These are phyloP conservation scores for Empis livida DNA, from an alignment of 2,888 invertebrate species.

Conservation along the genomic window DNA sequence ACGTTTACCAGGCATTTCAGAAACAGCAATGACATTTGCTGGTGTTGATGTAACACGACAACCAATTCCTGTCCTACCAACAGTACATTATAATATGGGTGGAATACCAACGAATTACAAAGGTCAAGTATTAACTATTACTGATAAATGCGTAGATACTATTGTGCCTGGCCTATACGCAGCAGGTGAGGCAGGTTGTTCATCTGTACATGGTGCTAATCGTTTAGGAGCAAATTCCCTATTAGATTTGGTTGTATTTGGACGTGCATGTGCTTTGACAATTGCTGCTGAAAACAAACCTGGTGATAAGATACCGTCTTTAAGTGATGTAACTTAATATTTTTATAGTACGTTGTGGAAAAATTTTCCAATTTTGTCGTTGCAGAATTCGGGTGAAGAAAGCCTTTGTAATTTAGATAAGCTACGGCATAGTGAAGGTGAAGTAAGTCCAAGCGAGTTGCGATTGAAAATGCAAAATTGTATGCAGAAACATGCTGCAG, in stretches of 20 bases:
- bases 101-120: constrained; percentile 90
- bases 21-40: constrained; percentile 97
- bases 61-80: constrained; percentile 90
- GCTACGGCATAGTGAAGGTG: constrained; percentile 59
- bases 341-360: constrained; percentile 2
- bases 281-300: constrained; percentile 71
- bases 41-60: constrained; percentile 96
- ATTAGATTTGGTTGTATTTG: constrained; percentile 93
- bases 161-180: constrained; percentile 79
- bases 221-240: constrained; percentile 92
- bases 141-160: constrained; percentile 8
- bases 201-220: constrained; percentile 94
- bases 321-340: constrained; percentile 42
- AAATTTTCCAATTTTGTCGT: background rate
- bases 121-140: constrained; percentile 54
- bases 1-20: constrained; percentile 41
- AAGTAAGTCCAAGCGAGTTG: constrained; percentile 60
- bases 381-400: constrained; percentile 71
- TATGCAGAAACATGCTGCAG: constrained; percentile 92
- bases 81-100: constrained; percentile 98
- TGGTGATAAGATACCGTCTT: constrained; percentile 59
- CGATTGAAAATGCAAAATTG: constrained; percentile 82
- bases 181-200: constrained; percentile 82
- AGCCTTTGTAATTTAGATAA: constrained; percentile 83
- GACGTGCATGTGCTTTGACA: constrained; percentile 81